Conservation (phyloP, 2,888 invertebrate genomes). For the Ceramica pisi region DNA sequence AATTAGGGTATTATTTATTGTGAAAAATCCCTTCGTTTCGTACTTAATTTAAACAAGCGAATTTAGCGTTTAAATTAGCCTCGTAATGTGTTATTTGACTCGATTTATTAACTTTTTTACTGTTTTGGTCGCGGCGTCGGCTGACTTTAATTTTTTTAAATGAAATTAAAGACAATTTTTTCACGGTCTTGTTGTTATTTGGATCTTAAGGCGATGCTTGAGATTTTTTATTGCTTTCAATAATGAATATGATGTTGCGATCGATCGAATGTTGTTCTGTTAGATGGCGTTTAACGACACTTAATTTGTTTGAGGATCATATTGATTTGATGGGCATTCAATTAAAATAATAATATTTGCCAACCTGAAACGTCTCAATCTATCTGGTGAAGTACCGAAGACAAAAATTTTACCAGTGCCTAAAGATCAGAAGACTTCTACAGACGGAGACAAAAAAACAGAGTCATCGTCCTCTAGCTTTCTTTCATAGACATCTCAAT, state of each 20-base stretch:
- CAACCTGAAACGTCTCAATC: slow-evolving; percentile 5
- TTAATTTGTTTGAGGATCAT: slow-evolving; percentile 35
- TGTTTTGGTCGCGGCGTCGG: slow-evolving; percentile 32
- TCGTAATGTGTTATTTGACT: slow-evolving; percentile 70
- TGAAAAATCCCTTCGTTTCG: slow-evolving; percentile 74
- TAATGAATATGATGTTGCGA: slow-evolving; percentile 35
- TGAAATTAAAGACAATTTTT: slow-evolving; percentile 50
- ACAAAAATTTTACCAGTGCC: background rate
- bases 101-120: slow-evolving; percentile 58
- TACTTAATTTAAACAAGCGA: slow-evolving; percentile 78
- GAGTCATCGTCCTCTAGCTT: background rate
- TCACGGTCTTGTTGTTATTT: slow-evolving; percentile 42
- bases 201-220: slow-evolving; percentile 20
- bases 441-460: background rate
- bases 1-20: slow-evolving; percentile 80
- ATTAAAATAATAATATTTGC: slow-evolving; percentile 33
- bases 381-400: no score
- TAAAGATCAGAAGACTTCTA: background rate
- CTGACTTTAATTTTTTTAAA: slow-evolving; percentile 37
- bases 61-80: slow-evolving; percentile 76
- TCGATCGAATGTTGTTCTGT: slow-evolving; percentile 31
- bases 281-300: slow-evolving; percentile 36
- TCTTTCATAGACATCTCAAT: slow-evolving; percentile 31
- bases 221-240: slow-evolving; percentile 27
- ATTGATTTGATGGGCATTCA: slow-evolving; percentile 12